Evolutionary conservation across 2,888 invertebrate species (phyloP).

Genomic region (Ptychoptera albimana): DNA sequence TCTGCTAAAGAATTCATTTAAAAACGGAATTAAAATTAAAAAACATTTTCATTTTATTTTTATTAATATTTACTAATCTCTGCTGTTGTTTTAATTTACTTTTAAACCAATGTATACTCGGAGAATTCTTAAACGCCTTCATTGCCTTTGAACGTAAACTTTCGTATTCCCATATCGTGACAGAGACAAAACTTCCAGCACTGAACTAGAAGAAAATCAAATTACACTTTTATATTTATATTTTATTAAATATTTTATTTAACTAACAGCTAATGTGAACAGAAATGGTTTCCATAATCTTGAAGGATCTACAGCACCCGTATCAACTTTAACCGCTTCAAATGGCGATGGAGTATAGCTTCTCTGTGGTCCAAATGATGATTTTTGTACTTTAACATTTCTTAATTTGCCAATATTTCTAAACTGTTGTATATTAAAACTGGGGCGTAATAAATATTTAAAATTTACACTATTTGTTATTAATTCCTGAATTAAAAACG

Average conservation of each 20-base stretch:
- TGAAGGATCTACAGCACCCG: slow-evolving; percentile 3
- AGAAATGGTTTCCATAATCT: slow-evolving; percentile 7
- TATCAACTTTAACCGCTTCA: slow-evolving; percentile 3
- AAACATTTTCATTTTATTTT: too few species aligned
- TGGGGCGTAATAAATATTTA: too few species aligned
- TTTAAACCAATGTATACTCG: slow-evolving; percentile 33
- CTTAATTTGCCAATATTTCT: too few species aligned
- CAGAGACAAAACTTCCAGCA: slow-evolving; percentile 51
- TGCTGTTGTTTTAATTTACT: slow-evolving; percentile 13
- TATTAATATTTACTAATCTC: not conserved
- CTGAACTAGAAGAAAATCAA: slow-evolving; percentile 36
- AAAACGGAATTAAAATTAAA: too few species aligned
- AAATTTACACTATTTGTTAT: too few species aligned
- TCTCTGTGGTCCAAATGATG: too few species aligned
- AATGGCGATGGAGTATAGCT: slow-evolving; percentile 4
- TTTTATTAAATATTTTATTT: not conserved
- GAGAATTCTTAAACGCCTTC: not conserved
- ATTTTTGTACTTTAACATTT: too few species aligned
- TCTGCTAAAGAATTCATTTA: slow-evolving; percentile 1
- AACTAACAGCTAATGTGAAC: slow-evolving; percentile 9
- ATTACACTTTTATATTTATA: not conserved
- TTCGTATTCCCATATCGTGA: slow-evolving; percentile 84
- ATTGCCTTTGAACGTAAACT: slow-evolving; percentile 15
- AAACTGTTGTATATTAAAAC: too few species aligned
- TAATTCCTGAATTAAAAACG: too few species aligned